A percentile compares a stretch with the other conserved stretches of the same genome.
phyloP scores from a whole-genome alignment of 2,113 vertebrate species.

The Centropus unirufus region DNA sequence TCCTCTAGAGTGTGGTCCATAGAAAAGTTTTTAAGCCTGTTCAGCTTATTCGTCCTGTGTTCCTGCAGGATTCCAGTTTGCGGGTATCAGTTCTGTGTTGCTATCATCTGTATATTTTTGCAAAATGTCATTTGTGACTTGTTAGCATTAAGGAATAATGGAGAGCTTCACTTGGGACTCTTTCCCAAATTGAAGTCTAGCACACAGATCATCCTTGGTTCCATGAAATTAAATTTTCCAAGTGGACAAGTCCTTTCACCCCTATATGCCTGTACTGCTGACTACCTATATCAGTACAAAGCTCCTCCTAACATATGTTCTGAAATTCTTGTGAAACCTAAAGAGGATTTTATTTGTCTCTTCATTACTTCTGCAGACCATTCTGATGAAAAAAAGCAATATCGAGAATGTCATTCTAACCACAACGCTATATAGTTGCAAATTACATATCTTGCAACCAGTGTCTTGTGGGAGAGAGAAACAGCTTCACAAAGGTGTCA shows the following conservation, averaged over 20 bases:
- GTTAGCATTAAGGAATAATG: not conserved
- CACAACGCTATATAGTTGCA: not conserved
- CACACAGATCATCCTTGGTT: not conserved
- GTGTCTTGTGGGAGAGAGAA: not conserved
- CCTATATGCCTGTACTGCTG: not conserved
- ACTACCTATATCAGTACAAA: not conserved
- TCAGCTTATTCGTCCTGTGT: not conserved
- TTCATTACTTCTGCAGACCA: not conserved
- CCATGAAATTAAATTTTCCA: not conserved
- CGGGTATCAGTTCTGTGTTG: not conserved
- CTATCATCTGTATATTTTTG: not conserved
- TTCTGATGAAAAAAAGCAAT: not conserved
- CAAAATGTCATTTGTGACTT: not conserved
- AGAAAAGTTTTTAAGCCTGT: not conserved
- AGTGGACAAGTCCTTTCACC: not conserved
- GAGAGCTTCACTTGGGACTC: not conserved
- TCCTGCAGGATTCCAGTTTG: not conserved
- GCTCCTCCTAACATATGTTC: not conserved
- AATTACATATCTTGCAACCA: rapidly evolving
- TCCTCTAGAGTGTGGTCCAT: not conserved
- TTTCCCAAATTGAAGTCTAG: not conserved
- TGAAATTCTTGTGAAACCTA: not conserved
- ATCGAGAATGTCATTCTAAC: not conserved
- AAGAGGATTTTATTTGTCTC: not conserved
- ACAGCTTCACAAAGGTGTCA: not conserved